These are phyloP conservation scores for Drosophila cracens DNA, from an alignment of 2,888 invertebrate genomes.

Conservation along the genomic window DNA sequence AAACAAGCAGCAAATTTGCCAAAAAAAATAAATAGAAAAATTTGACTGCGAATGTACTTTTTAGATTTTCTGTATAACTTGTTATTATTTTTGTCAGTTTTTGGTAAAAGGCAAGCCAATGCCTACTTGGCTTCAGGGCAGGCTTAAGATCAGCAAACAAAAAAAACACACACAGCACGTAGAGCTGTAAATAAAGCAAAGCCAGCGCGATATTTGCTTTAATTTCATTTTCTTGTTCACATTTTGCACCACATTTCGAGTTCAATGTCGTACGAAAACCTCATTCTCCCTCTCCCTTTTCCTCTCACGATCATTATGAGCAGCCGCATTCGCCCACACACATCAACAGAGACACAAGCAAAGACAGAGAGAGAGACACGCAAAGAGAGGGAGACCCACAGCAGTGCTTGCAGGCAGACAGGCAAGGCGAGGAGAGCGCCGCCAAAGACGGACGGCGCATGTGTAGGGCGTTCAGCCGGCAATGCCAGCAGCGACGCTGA, in stretches of 20 bases:
- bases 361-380: conserved; percentile 18
- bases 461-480: conserved; percentile 68
- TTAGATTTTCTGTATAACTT: conserved; percentile 20
- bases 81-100: conserved; percentile 22
- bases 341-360: conserved; percentile 12
- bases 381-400: conserved; percentile 12
- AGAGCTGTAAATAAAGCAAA: conserved; percentile 44
- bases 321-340: conserved; percentile 58
- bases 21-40: conserved; percentile 11
- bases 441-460: conserved; percentile 42
- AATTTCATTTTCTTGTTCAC: conserved; percentile 54
- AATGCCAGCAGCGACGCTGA: conserved; percentile 25
- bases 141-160: conserved; percentile 17
- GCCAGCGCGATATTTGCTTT: conserved; percentile 53
- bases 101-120: conserved; percentile 41
- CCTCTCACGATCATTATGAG: conserved; percentile 67
- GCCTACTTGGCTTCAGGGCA: conserved; percentile 38
- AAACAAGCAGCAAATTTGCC: conserved; percentile 40
- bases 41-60: conserved; percentile 29
- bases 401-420: conserved; percentile 16
- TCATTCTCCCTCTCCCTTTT: conserved; percentile 51
- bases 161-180: conserved; percentile 5
- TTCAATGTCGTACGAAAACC: conserved; percentile 82
- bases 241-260: conserved; percentile 75
- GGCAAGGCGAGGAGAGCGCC: conserved; percentile 4